These are phyloP conservation scores for Chromis chromis DNA, from an alignment of 2,797 vertebrate genomes.

Conservation along the genomic window DNA sequence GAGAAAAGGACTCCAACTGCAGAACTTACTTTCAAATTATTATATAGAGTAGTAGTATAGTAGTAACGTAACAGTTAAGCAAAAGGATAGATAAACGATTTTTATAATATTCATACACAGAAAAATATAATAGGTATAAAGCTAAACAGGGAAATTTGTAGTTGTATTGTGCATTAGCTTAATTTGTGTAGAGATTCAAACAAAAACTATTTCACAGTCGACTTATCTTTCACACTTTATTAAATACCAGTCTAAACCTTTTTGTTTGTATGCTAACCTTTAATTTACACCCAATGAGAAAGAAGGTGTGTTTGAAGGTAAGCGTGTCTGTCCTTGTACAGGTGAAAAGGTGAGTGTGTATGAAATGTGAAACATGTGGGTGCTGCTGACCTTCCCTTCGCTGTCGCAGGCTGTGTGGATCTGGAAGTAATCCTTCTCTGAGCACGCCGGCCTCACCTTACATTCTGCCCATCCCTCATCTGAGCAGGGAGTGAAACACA, in stretches of 20 bases:
- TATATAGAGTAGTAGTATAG: too few relatives aligned
- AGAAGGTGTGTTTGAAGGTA: not conserved
- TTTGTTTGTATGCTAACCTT: not conserved
- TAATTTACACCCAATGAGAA: too few relatives aligned
- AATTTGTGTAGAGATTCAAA: too few relatives aligned
- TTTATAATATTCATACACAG: too few relatives aligned
- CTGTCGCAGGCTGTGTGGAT: conserved; percentile 93
- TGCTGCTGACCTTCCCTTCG: conserved; percentile 91
- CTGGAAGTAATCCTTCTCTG: conserved; percentile 94
- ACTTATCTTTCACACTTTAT: not conserved
- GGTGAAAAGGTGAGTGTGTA: not conserved
- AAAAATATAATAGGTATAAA: too few relatives aligned
- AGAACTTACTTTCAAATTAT: too few relatives aligned
- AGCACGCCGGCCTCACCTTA: conserved; percentile 88
- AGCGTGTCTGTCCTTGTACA: conserved; percentile 9
- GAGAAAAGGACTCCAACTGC: too few relatives aligned
- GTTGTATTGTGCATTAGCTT: too few relatives aligned
- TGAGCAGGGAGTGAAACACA: conserved; percentile 66
- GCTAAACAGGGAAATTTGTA: too few relatives aligned
- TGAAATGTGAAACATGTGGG: conserved; percentile 16
- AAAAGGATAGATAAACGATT: too few relatives aligned
- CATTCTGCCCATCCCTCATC: conserved; percentile 92
- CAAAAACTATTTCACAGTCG: too few relatives aligned
- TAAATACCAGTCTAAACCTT: not conserved
- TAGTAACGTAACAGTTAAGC: too few relatives aligned